Conservation (phyloP, 2,113 vertebrate genomes). For the Aix galericulata region DNA sequence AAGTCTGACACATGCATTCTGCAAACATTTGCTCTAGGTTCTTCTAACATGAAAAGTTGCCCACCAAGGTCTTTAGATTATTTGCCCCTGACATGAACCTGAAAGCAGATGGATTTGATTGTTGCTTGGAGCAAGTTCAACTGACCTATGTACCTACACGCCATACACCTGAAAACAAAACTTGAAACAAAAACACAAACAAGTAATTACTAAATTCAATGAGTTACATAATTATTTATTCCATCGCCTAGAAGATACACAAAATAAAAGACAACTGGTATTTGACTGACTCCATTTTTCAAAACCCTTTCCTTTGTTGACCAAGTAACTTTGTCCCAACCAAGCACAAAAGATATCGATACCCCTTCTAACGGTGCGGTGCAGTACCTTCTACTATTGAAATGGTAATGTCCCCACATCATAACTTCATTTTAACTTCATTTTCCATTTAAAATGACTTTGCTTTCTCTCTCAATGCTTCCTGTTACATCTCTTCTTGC, state of each 20-base stretch:
- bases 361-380: accelerated
- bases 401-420: accelerated
- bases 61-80: background rate
- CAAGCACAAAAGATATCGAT: background rate
- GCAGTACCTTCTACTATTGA: background rate
- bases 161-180: background rate
- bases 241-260: background rate
- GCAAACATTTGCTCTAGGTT: background rate
- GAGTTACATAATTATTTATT: background rate
- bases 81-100: background rate
- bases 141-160: background rate
- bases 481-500: background rate
- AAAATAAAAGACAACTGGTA: background rate
- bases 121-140: background rate
- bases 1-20: background rate
- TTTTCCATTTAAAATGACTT: background rate
- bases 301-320: background rate
- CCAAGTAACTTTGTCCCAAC: background rate
- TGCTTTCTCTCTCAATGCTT: background rate
- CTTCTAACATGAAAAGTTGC: background rate
- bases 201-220: background rate
- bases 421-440: background rate
- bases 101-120: background rate
- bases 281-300: background rate
- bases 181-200: background rate